Conservation (phyloP, 2,888 invertebrate species). For the Xanthia icteritia region DNA sequence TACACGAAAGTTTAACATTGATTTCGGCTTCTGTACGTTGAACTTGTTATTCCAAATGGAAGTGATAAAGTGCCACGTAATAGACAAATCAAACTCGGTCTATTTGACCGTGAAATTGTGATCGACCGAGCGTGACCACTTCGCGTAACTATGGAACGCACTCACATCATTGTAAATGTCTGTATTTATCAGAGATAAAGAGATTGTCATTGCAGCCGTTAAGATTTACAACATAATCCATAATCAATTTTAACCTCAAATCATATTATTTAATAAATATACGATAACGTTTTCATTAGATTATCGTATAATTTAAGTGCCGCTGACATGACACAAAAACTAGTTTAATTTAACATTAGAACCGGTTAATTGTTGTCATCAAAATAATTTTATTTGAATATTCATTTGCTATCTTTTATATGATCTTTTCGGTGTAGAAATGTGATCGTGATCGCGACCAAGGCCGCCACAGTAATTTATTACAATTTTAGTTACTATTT, state of each 20-base stretch:
- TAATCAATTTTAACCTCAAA: conserved; percentile 5
- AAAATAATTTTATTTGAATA: conserved; percentile 4
- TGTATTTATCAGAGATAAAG: conserved; percentile 48
- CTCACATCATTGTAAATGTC: conserved; percentile 65
- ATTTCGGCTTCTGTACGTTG: conserved; percentile 75
- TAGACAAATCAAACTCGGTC: conserved; percentile 83
- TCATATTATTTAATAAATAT: conserved; percentile 7
- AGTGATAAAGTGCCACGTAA: conserved; percentile 79
- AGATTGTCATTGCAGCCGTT: conserved; percentile 14
- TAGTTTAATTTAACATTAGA: conserved; percentile 10
- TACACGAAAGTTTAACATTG: conserved; percentile 40
- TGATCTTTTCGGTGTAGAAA: conserved; percentile 21
- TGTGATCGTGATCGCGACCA: conserved; percentile 49
- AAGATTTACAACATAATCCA: not conserved
- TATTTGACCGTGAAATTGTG: conserved; percentile 88
- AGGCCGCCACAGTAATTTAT: conserved; percentile 40
- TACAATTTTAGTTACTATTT: conserved; percentile 1
- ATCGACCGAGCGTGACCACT: conserved; percentile 82
- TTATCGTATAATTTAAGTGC: conserved; percentile 2
- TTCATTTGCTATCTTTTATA: conserved; percentile 6
- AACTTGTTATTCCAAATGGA: conserved; percentile 79
- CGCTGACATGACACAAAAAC: conserved; percentile 1
- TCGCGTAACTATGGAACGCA: conserved; percentile 78
- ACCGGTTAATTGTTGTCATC: conserved; percentile 2
- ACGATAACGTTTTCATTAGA: not conserved